Evolutionary conservation across 2,113 vertebrate genomes (phyloP), one percentile per base, ranked within the genome.

Genomic region (Rhinichthys klamathensis): DNA sequence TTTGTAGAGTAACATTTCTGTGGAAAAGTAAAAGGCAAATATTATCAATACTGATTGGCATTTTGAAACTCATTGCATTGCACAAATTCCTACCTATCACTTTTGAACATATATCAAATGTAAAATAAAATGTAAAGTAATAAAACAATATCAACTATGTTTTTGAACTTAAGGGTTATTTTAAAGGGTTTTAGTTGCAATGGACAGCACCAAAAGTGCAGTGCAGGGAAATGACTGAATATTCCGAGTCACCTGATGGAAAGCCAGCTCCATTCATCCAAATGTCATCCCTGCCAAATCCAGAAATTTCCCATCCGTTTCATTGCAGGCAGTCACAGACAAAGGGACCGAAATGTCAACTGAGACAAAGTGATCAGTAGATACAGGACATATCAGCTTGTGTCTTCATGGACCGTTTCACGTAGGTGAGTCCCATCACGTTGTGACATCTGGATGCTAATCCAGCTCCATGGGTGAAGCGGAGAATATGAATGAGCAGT

Each of bases 231-330:
- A 78, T 3, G 21, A 63, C 3, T 44, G 38, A 63, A 65, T 80
- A 65, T 80, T 61, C n/a, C 35, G 35, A 44, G 58, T 80, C 60
- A 65, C 44, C 58, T 21, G n/a, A 65, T 63, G 58, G 58, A 63
- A 80, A 80, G n/a, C 38, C 38, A 46, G 58, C 38, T 65, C 58
- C 61, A 51, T 69, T 81, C 44, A 51, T 81, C 44, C 79, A 81
- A 81, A 81, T 81, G 79, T 69, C 79, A 81, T 81, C 61, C 23
- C 79, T 81, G 79, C 18, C 60, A 69, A 69, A 32, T 67, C 27
- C 38, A 25, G 16, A 80, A 44, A 30, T 18, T 44, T 80, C 4
- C 38, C 61, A 69, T 81, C 27, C 61, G 18, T 32, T 69, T 51
- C 35, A 65, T 30, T 9, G 1, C 21, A 69, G 61, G 21, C 60